phyloP scores from a whole-genome alignment of 2,113 vertebrate species.

The Melierax canorus region DNA sequence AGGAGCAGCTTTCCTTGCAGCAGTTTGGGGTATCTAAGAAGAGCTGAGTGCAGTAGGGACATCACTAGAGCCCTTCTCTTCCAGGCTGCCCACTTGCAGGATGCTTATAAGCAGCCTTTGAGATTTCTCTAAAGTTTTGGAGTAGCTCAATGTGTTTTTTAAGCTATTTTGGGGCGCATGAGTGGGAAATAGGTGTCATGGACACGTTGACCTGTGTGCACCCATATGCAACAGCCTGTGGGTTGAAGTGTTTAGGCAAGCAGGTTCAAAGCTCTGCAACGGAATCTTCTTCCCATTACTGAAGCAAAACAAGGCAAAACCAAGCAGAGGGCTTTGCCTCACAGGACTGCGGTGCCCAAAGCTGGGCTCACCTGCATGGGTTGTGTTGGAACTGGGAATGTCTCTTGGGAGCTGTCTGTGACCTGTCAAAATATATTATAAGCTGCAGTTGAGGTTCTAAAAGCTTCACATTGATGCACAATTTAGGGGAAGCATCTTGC shows the following conservation, averaged over 20 bases:
- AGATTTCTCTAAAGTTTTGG: neutral
- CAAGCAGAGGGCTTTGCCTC: neutral
- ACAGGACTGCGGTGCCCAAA: neutral
- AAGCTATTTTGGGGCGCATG: neutral
- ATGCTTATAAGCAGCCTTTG: neutral
- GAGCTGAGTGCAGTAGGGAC: neutral
- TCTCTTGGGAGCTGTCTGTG: neutral
- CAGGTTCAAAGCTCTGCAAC: neutral
- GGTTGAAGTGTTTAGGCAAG: neutral
- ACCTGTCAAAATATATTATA: constrained; percentile 44
- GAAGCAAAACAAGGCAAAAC: neutral
- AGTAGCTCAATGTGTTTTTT: neutral
- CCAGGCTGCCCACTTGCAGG: neutral
- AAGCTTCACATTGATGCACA: neutral
- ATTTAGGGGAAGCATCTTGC: constrained; percentile 13
- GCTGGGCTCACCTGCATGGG: neutral
- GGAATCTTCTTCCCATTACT: neutral
- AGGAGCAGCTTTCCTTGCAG: neutral
- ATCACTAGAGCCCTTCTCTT: neutral
- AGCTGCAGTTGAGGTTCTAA: neutral
- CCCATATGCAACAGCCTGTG: neutral
- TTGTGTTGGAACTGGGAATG: neutral
- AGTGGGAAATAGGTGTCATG: neutral
- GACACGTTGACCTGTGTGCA: neutral
- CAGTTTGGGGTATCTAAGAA: neutral